Evolutionary conservation across 2,888 invertebrate genomes (phyloP).

Genomic region (Papilio gigon): DNA sequence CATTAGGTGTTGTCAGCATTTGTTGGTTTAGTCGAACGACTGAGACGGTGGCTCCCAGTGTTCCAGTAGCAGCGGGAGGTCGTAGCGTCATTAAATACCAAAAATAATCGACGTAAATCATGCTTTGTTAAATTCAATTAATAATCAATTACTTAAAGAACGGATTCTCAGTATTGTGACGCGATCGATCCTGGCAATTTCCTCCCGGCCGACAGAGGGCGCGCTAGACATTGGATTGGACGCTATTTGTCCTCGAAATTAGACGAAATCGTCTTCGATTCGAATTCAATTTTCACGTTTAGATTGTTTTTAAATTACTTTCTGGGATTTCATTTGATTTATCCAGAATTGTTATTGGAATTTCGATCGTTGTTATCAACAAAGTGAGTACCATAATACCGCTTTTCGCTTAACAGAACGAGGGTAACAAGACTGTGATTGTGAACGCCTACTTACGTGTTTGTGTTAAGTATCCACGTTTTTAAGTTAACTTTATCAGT

Average conservation of each 20-base stretch:
- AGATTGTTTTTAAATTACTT: conserved; percentile 26
- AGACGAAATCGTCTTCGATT: conserved; percentile 25
- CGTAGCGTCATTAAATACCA: no score
- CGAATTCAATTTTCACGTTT: conserved; percentile 21
- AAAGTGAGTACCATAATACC: background rate
- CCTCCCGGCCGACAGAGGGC: conserved; percentile 15
- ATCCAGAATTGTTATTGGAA: conserved; percentile 3
- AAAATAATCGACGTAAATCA: background rate
- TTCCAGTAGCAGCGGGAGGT: no score
- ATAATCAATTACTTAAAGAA: background rate
- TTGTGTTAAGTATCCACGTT: no score
- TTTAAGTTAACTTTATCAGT: no score
- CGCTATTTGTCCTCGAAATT: conserved; percentile 29
- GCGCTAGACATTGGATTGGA: conserved; percentile 22
- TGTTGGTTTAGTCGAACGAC: background rate
- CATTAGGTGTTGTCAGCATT: background rate
- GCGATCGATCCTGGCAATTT: conserved; percentile 31
- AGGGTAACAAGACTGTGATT: background rate
- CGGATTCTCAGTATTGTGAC: background rate
- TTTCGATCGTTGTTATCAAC: background rate
- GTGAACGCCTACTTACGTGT: background rate
- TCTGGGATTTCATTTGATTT: conserved; percentile 9
- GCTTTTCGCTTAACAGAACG: background rate
- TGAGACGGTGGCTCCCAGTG: no score
- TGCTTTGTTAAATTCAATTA: background rate